Conservation (phyloP, 2,888 invertebrate genomes). For the Caenorhabditis sp. region DNA sequence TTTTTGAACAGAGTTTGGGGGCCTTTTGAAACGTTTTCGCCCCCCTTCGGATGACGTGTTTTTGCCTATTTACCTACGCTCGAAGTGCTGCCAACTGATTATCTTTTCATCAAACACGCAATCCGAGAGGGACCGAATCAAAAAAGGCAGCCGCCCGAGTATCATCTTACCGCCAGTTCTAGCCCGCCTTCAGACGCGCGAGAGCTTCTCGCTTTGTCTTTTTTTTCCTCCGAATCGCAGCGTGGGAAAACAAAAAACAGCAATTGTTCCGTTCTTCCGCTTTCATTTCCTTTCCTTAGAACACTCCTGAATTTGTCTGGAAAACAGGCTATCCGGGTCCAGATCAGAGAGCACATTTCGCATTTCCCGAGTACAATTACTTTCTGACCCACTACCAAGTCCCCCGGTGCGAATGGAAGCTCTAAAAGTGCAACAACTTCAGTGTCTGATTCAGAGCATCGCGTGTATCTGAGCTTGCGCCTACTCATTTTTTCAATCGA, state of each 20-base stretch:
- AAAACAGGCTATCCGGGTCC: too few species aligned
- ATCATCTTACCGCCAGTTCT: slow-evolving; percentile 35
- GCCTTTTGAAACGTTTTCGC: slow-evolving; percentile 14
- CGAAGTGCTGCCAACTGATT: slow-evolving; percentile 11
- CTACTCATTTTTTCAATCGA: slow-evolving; percentile 1
- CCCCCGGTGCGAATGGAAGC: too few species aligned
- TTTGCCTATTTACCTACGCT: slow-evolving; percentile 13
- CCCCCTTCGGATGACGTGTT: slow-evolving; percentile 17
- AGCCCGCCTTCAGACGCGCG: background rate
- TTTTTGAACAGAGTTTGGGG: slow-evolving; percentile 5
- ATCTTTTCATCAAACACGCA: slow-evolving; percentile 47
- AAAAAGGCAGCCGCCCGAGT: slow-evolving; percentile 28
- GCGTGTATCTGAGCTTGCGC: slow-evolving; percentile 6
- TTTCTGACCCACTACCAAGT: too few species aligned
- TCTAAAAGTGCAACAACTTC: too few species aligned
- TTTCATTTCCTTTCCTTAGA: background rate
- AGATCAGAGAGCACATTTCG: too few species aligned
- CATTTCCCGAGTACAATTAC: too few species aligned
- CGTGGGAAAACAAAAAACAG: background rate
- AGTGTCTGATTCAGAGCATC: too few species aligned
- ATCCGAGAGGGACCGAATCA: slow-evolving; percentile 3
- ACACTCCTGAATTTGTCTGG: background rate
- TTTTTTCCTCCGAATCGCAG: background rate
- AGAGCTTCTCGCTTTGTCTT: background rate
- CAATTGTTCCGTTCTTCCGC: slow-evolving; percentile 1